Conservation (phyloP, 2,888 invertebrate genomes). For the Agrilus biguttatus region DNA sequence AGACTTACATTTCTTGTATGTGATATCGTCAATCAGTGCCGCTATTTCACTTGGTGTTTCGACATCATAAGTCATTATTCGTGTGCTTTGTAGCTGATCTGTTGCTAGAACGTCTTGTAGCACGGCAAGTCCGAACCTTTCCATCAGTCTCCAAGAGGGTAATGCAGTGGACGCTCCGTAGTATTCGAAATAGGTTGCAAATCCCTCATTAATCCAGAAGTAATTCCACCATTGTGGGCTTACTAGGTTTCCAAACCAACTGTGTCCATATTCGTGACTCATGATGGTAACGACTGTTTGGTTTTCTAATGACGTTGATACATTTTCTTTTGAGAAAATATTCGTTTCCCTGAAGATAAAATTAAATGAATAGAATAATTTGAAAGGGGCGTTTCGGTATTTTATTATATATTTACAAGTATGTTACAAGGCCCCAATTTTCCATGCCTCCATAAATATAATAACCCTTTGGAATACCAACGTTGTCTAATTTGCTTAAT, state of each 20-base stretch:
- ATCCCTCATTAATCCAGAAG: conserved; percentile 54
- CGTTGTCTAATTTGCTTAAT: conserved; percentile 55
- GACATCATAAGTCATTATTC: conserved; percentile 36
- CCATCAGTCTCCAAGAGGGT: conserved; percentile 7
- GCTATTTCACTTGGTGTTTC: conserved; percentile 40
- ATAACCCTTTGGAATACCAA: conserved; percentile 56
- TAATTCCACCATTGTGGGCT: conserved; percentile 50
- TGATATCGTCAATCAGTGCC: conserved; percentile 38
- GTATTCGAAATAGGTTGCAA: conserved; percentile 44
- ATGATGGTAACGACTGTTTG: conserved; percentile 35
- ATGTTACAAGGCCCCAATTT: conserved; percentile 84
- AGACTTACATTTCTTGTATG: too few relatives aligned
- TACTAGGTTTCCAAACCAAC: conserved; percentile 55
- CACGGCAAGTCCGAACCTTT: conserved; percentile 3
- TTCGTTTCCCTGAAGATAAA: conserved; percentile 35
- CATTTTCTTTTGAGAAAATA: conserved; percentile 35
- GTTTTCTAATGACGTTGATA: conserved; percentile 30
- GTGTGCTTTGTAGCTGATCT: conserved; percentile 39
- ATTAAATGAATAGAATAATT: background rate
- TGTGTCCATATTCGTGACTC: conserved; percentile 54
- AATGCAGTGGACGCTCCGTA: conserved; percentile 23
- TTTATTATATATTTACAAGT: conserved; percentile 32
- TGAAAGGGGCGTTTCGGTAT: background rate
- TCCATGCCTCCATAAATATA: conserved; percentile 79
- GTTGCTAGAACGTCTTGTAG: conserved; percentile 38